These are phyloP conservation scores for Platysteira castanea DNA, from an alignment of 2,113 vertebrate species.

Conservation along the genomic window DNA sequence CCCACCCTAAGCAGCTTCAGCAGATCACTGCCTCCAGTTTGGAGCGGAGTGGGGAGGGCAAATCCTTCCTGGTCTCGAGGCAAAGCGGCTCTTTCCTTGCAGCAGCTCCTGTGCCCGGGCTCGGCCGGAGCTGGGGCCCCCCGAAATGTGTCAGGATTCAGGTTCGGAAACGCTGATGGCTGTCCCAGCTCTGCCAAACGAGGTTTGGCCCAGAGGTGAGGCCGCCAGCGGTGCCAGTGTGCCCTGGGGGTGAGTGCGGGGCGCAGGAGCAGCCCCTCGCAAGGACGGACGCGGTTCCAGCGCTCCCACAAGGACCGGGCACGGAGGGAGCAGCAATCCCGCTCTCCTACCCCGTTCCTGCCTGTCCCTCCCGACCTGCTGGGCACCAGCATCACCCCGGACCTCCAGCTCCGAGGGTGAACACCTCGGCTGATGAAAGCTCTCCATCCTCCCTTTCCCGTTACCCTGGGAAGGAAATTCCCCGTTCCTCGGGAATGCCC, in stretches of 20 bases:
- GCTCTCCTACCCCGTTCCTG: background rate
- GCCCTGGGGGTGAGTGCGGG: accelerated
- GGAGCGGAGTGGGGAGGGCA: accelerated
- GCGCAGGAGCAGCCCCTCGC: background rate
- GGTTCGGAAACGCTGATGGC: background rate
- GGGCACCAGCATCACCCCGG: background rate
- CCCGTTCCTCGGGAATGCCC: background rate
- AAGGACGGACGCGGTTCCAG: accelerated
- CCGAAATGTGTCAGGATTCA: accelerated
- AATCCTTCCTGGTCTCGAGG: accelerated
- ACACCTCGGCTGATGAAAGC: accelerated
- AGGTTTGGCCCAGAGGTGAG: no score
- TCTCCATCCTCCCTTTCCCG: background rate
- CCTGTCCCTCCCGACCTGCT: background rate
- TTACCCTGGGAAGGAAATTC: background rate
- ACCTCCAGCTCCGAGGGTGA: background rate
- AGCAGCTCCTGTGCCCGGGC: background rate
- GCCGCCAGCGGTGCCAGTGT: accelerated
- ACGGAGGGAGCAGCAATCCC: background rate
- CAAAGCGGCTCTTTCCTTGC: no score
- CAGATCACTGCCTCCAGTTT: accelerated
- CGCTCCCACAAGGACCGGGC: background rate
- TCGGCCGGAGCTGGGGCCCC: background rate
- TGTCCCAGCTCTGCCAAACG: background rate
- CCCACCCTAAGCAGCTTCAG: accelerated